These are phyloP conservation scores for Lamproptera curius DNA, from an alignment of 2,888 invertebrate species.

Conservation along the genomic window DNA sequence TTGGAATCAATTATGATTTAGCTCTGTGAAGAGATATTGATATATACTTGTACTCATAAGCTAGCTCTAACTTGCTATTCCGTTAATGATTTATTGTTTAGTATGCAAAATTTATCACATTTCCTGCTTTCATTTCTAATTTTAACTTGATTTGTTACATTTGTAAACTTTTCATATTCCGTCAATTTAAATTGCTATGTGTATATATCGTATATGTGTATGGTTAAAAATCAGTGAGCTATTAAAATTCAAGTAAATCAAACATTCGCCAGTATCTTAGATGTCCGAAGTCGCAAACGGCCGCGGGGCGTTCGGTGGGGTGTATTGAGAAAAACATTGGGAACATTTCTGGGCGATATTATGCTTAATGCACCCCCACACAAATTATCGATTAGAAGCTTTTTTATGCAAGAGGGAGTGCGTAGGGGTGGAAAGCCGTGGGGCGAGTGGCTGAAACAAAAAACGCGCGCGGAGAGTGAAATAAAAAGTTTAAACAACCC, in stretches of 20 bases:
- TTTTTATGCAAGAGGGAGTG: constrained; percentile 78
- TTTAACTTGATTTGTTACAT: too few relatives aligned
- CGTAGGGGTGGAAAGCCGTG: constrained; percentile 62
- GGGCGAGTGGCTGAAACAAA: constrained; percentile 77
- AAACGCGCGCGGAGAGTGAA: constrained; percentile 76
- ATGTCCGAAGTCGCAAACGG: constrained; percentile 66
- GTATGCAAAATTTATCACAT: too few relatives aligned
- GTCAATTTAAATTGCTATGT: too few relatives aligned
- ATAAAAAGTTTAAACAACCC: constrained; percentile 78
- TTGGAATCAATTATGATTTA: too few relatives aligned
- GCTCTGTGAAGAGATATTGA: too few relatives aligned
- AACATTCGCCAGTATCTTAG: constrained; percentile 43
- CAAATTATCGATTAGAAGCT: constrained; percentile 79
- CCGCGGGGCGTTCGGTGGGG: constrained; percentile 70
- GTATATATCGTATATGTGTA: too few relatives aligned
- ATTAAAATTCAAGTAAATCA: constrained; percentile 16
- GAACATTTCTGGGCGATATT: constrained; percentile 63
- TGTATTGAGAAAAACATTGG: constrained; percentile 73
- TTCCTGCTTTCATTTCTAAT: too few relatives aligned
- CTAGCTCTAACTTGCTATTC: too few relatives aligned
- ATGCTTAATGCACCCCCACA: constrained; percentile 78
- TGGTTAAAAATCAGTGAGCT: too few relatives aligned
- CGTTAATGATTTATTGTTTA: too few relatives aligned
- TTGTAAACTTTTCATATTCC: too few relatives aligned
- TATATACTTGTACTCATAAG: too few relatives aligned